Evolutionary conservation across 1,140 invertebrate species (phyloP).

Genomic region (Drosophila pachea): DNA sequence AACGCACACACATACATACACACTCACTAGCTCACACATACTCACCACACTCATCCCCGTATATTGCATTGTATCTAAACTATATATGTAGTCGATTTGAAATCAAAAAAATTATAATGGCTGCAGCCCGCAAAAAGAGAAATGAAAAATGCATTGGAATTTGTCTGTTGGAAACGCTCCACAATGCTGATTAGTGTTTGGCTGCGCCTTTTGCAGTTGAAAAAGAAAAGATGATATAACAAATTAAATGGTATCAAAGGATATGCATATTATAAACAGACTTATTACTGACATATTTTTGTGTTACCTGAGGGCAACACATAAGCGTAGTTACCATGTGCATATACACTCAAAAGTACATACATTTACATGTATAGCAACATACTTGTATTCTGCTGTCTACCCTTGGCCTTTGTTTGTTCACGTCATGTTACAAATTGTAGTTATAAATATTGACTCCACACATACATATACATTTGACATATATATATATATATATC

Average conservation of each 20-base stretch:
- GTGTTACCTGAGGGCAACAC: slow-evolving; percentile 31
- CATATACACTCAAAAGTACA: slow-evolving; percentile 58
- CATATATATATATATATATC: slow-evolving; percentile 45
- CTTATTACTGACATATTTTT: slow-evolving; percentile 47
- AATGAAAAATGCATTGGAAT: slow-evolving; percentile 52
- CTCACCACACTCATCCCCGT: slow-evolving; percentile 31
- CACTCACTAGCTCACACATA: slow-evolving; percentile 3
- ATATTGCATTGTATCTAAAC: slow-evolving; percentile 42
- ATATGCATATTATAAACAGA: slow-evolving; percentile 32
- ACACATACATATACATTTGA: slow-evolving; percentile 55
- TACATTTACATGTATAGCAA: slow-evolving; percentile 45
- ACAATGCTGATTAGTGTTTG: slow-evolving; percentile 56
- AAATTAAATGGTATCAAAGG: neutral
- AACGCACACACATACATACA: slow-evolving; percentile 10
- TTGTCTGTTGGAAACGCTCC: slow-evolving; percentile 62
- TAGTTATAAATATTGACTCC: slow-evolving; percentile 65
- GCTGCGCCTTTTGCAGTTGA: slow-evolving; percentile 63
- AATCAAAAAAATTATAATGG: slow-evolving; percentile 71
- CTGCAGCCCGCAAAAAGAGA: slow-evolving; percentile 14
- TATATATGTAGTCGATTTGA: slow-evolving; percentile 65
- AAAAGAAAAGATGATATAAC: slow-evolving; percentile 41
- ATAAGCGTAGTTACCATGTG: slow-evolving; percentile 68
- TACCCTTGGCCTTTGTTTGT: slow-evolving; percentile 66
- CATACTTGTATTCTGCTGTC: slow-evolving; percentile 52
- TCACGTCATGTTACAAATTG: slow-evolving; percentile 74